Conservation (phyloP, 2,888 invertebrate genomes). For the Caenorhabditis wallacei region DNA sequence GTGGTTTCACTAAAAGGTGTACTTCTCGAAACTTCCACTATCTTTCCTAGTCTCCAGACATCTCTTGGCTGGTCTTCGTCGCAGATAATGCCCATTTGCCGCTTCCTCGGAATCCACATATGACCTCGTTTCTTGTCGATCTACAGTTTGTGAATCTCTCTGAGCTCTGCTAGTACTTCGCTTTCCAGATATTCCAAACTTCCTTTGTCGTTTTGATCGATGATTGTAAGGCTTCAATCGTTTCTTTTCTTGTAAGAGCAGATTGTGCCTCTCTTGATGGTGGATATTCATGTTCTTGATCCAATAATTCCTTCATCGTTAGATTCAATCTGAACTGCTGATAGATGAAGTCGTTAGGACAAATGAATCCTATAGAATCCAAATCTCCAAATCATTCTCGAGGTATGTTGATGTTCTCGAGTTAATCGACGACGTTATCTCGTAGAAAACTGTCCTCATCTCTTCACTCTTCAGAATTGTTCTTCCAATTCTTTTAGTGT, state of each 20-base stretch:
- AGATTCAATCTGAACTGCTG: conserved; percentile 8
- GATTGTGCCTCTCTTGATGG: conserved; percentile 36
- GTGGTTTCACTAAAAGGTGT: conserved; percentile 10
- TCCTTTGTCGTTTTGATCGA: conserved; percentile 7
- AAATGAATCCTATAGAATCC: conserved; percentile 17
- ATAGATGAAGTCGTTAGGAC: conserved; percentile 60
- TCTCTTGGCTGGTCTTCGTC: conserved; percentile 43
- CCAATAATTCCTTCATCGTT: not conserved
- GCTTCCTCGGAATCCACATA: not conserved
- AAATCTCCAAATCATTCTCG: conserved; percentile 37
- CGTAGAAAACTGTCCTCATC: conserved; percentile 23
- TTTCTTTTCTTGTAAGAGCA: conserved; percentile 24
- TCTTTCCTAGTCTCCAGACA: conserved; percentile 44
- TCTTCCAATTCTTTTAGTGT: conserved; percentile 25
- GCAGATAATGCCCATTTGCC: conserved; percentile 33
- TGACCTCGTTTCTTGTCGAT: conserved; percentile 29
- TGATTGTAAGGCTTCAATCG: conserved; percentile 36
- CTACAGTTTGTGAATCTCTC: conserved; percentile 36
- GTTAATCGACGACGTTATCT: conserved; percentile 49
- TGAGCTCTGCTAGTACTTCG: conserved; percentile 36
- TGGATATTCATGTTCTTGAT: conserved; percentile 30
- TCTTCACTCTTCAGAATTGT: not conserved
- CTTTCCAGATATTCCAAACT: conserved; percentile 50
- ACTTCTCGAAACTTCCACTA: conserved; percentile 58
- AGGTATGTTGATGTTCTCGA: conserved; percentile 46